These are phyloP conservation scores for Clytia hemisphaerica DNA, from an alignment of 30 jellyfish, hydroid and myxozoan genomes.

Conservation along the genomic window DNA sequence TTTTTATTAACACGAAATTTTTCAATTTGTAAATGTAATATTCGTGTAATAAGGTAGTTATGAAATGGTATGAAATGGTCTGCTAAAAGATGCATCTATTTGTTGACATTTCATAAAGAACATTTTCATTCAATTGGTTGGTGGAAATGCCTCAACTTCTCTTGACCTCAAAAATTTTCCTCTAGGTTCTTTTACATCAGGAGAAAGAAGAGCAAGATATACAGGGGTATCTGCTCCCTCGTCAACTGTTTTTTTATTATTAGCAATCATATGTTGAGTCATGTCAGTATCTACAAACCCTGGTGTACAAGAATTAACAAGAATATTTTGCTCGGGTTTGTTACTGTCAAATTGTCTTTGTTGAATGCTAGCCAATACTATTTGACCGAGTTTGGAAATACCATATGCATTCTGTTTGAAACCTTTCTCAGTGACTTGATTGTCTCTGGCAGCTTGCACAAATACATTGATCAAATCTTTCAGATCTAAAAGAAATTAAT, in stretches of 20 bases:
- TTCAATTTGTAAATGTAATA: no score
- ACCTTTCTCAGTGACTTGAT: constrained; percentile 46
- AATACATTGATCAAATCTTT: constrained; percentile 7
- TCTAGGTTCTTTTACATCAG: constrained; percentile 14
- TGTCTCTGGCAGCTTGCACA: constrained; percentile 36
- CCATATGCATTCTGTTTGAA: constrained; percentile 79
- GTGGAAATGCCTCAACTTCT: constrained; percentile 28
- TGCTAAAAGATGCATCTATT: no score
- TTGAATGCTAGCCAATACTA: constrained; percentile 44
- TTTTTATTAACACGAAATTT: no score
- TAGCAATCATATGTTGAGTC: constrained; percentile 33
- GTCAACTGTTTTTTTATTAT: constrained; percentile 12
- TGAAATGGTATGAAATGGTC: no score
- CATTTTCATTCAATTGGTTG: no score
- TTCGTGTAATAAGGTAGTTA: no score
- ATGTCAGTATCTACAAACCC: constrained; percentile 28
- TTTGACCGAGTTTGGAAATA: constrained; percentile 71
- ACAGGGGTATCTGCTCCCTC: constrained; percentile 45
- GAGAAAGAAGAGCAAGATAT: constrained; percentile 30
- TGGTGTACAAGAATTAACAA: constrained; percentile 34
- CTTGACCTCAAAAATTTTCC: constrained; percentile 16
- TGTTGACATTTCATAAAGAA: no score
- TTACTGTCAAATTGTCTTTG: constrained; percentile 19
- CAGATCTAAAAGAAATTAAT: constrained; percentile 15
- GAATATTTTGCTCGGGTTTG: constrained; percentile 10